Conservation (phyloP, 2,888 invertebrate species). For the Pseudococcus jackbeardsleyi region DNA sequence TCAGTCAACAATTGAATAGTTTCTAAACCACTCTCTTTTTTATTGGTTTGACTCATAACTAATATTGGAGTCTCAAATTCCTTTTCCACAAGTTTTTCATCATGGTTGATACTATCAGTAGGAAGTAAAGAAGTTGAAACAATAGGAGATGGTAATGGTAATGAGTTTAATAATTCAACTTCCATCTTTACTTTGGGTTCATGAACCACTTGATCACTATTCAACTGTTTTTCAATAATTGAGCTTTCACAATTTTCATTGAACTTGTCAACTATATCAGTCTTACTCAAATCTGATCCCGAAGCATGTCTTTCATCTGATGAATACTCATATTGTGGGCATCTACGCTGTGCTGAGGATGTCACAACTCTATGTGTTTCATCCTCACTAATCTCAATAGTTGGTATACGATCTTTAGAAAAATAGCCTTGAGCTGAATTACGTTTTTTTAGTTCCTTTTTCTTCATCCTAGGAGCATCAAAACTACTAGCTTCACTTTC, state of each 20-base stretch:
- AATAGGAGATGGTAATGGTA: no score
- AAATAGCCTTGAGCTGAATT: slow-evolving; percentile 50
- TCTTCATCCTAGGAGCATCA: slow-evolving; percentile 59
- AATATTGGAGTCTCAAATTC: not conserved
- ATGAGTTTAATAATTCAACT: no score
- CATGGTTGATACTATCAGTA: no score
- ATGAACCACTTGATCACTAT: not conserved
- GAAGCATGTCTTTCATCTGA: slow-evolving; percentile 61
- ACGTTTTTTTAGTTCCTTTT: slow-evolving; percentile 59
- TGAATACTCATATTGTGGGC: slow-evolving; percentile 30
- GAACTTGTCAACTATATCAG: slow-evolving; percentile 28
- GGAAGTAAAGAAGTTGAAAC: no score
- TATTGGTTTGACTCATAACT: no score
- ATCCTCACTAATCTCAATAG: slow-evolving; percentile 61
- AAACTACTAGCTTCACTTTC: slow-evolving; percentile 64
- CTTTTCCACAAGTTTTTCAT: not conserved
- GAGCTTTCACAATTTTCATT: not conserved
- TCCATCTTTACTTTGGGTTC: no score
- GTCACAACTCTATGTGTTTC: slow-evolving; percentile 50
- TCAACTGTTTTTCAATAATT: not conserved
- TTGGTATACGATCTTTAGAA: slow-evolving; percentile 58
- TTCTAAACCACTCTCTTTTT: not conserved
- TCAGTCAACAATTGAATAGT: not conserved
- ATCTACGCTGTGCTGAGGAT: not conserved
- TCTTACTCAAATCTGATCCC: slow-evolving; percentile 58